A percentile compares a stretch with the other conserved stretches of the same genome.
These are phyloP conservation scores for Nyctereutes procyonoides DNA, from an alignment of 2,113 vertebrate genomes.

Conservation along the genomic window DNA sequence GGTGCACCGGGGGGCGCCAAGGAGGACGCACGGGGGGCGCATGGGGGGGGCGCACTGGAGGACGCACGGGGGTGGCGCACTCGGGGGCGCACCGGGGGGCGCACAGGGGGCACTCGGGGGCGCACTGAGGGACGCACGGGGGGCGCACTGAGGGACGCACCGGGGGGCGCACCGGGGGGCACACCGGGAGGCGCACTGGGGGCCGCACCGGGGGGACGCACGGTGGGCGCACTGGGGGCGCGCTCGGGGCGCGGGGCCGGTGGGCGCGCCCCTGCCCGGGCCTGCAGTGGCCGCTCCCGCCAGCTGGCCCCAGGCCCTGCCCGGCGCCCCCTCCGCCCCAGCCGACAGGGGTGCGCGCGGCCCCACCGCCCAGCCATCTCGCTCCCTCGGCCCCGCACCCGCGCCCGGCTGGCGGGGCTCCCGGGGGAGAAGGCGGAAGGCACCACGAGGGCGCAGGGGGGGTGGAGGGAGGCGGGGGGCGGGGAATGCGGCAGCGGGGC, in stretches of 20 bases:
- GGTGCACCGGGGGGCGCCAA: too few relatives aligned
- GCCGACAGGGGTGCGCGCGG: conserved; percentile 64
- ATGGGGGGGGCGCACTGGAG: too few relatives aligned
- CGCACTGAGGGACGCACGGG: too few relatives aligned
- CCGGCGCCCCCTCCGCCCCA: conserved; percentile 62
- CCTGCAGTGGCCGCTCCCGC: conserved; percentile 76
- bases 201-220: too few relatives aligned
- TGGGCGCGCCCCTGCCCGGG: conserved; percentile 79
- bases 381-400: conserved; percentile 66
- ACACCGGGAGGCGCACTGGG: too few relatives aligned
- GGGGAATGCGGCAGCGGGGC: conserved; percentile 74
- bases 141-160: too few relatives aligned
- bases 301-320: conserved; percentile 80
- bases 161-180: too few relatives aligned
- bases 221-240: too few relatives aligned
- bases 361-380: conserved; percentile 59
- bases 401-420: conserved; percentile 57
- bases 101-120: too few relatives aligned
- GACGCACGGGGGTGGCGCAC: too few relatives aligned
- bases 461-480: conserved; percentile 55
- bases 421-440: conserved; percentile 69
- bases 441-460: conserved; percentile 61
- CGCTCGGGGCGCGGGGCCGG: neutral
- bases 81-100: too few relatives aligned
- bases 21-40: too few relatives aligned